Conservation (phyloP, 2,113 vertebrate species). For the Cariama cristata region DNA sequence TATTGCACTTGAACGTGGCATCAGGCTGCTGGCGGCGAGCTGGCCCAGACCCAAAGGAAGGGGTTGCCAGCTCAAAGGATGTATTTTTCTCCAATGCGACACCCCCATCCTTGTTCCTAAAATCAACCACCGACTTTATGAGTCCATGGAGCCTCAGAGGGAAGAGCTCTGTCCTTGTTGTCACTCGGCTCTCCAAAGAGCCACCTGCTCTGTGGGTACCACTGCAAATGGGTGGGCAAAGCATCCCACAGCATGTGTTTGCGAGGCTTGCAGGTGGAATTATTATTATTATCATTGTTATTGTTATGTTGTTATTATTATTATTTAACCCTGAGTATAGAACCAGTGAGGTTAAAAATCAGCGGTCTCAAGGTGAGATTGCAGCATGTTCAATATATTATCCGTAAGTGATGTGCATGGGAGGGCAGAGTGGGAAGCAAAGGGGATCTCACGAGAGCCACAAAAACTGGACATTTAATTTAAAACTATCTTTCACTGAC, state of each 20-base stretch:
- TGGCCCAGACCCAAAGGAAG: neutral
- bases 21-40: neutral
- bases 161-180: neutral
- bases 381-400: neutral
- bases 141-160: neutral
- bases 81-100: neutral
- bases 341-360: neutral
- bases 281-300: neutral
- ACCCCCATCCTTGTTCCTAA: neutral
- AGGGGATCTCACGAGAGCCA: neutral
- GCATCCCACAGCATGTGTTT: fast-evolving
- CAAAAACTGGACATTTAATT: slow-evolving; percentile 42
- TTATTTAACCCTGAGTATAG: neutral
- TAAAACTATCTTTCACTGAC: slow-evolving; percentile 20
- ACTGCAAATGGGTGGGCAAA: fast-evolving
- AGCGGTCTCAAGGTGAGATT: neutral
- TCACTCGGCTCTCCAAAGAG: fast-evolving
- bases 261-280: neutral
- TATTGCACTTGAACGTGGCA: neutral
- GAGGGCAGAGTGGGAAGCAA: neutral
- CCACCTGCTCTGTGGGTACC: neutral
- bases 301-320: neutral
- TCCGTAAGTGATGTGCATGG: neutral
- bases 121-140: fast-evolving
- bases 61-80: neutral